Base-by-base conservation (phyloP, 2,888 invertebrate species). In the Panopea generosa region DNA sequence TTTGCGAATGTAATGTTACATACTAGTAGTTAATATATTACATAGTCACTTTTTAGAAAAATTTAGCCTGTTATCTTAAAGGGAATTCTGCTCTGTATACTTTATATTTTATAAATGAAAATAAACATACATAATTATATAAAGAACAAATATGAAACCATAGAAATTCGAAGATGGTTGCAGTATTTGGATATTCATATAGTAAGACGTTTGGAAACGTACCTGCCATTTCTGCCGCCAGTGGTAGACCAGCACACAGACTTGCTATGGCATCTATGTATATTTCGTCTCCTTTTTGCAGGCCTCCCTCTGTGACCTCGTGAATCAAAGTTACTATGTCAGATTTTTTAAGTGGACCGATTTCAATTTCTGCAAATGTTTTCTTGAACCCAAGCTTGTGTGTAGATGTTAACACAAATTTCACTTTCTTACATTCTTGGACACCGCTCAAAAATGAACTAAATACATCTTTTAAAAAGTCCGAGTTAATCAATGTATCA, bases 141-240 rank as follows among this genome's bases (percentile, higher is more conserved):
- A n/a, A n/a, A n/a, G n/a, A n/a, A n/a, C n/a, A n/a, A n/a, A n/a
- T n/a, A n/a, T n/a, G n/a, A n/a, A n/a, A n/a, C n/a, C n/a, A n/a
- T n/a, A n/a, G n/a, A n/a, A n/a, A n/a, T n/a, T n/a, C n/a, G n/a
- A n/a, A n/a, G n/a, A n/a, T n/a, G n/a, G n/a, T n/a, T n/a, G n/a
- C n/a, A n/a, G n/a, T n/a, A n/a, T n/a, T n/a, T n/a, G n/a, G n/a
- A n/a, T n/a, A n/a, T n/a, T n/a, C n/a, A n/a, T n/a, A n/a, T n/a
- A n/a, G n/a, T n/a, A n/a, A n/a, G n/a, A n/a, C n/a, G n/a, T n/a
- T n/a, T n/a, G n/a, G n/a, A 40, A 45, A 60, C 60, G n/a, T 47
- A 60, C 60, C 60, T 18, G 49, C 60, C 60, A 60, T 60, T 1
- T 22, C 20, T 3, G 60, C 60, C 2, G 45, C 45, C 24, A 60